phyloP scores from a whole-genome alignment of 2,888 invertebrate species.

The Amphipyra berbera region DNA sequence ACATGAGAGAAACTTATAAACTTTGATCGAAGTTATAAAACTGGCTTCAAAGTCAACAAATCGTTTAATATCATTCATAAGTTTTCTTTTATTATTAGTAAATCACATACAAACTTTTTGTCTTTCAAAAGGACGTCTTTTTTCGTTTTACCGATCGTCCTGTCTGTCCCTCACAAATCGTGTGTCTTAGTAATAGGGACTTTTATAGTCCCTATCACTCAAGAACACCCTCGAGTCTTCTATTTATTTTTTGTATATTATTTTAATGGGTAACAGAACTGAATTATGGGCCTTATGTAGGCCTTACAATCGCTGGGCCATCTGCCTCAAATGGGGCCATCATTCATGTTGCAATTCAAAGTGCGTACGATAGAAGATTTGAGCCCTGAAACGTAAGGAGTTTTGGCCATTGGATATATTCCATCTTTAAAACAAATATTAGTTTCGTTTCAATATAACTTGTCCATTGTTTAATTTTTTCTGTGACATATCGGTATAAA shows the following conservation, averaged over 20 bases:
- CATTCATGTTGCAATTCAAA: conserved; percentile 1
- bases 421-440: too few relatives aligned
- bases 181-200: conserved; percentile 12
- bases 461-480: too few relatives aligned
- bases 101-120: conserved; percentile 5
- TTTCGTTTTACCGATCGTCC: conserved; percentile 9
- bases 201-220: conserved; percentile 30
- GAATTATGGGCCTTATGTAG: conserved; percentile 18
- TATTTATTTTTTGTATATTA: conserved; percentile 30
- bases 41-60: conserved; percentile 14
- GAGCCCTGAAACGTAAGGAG: background rate
- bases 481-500: too few relatives aligned
- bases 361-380: background rate
- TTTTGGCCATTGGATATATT: too few relatives aligned
- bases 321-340: conserved; percentile 16
- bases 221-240: conserved; percentile 3
- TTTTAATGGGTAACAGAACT: conserved; percentile 21
- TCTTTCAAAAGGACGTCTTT: conserved; percentile 5
- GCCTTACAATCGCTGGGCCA: conserved; percentile 2
- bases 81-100: conserved; percentile 13
- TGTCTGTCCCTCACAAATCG: conserved; percentile 24
- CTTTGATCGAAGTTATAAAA: conserved; percentile 16
- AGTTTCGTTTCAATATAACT: too few relatives aligned
- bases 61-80: conserved; percentile 11
- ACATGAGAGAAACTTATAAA: conserved; percentile 11